phyloP scores from a whole-genome alignment of 2,888 invertebrate genomes.

The Ophioninae sp. region DNA sequence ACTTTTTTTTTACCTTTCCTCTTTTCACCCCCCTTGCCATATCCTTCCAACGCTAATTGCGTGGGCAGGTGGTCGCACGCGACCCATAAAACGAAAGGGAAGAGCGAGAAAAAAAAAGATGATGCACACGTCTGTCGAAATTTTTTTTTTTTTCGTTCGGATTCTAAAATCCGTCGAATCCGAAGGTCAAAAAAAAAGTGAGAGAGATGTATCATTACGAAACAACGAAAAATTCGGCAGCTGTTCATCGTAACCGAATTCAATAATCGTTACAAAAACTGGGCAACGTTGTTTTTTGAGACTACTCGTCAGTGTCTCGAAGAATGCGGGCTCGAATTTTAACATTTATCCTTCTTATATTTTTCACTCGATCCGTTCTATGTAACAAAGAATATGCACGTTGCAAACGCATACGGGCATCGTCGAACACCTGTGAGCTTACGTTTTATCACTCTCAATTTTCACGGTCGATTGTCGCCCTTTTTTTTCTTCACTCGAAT shows the following conservation, averaged over 20 bases:
- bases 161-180: background rate
- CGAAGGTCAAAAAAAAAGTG: background rate
- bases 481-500: background rate
- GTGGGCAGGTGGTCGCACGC: constrained; percentile 13
- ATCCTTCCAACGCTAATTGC: background rate
- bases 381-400: background rate
- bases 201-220: background rate
- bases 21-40: constrained; percentile 51
- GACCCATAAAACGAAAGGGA: background rate
- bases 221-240: background rate
- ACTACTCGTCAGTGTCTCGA: background rate
- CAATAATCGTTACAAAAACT: background rate
- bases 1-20: constrained; percentile 62
- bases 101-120: background rate
- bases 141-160: background rate
- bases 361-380: background rate
- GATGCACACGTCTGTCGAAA: background rate
- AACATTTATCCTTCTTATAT: background rate
- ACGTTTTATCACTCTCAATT: background rate
- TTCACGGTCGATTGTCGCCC: background rate
- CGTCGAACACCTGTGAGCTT: background rate
- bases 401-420: background rate
- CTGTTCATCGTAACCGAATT: background rate
- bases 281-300: background rate
- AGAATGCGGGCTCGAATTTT: background rate